Evolutionary conservation across 2,113 vertebrate species (phyloP).

Genomic region (Ornithorhynchus anatinus): DNA sequence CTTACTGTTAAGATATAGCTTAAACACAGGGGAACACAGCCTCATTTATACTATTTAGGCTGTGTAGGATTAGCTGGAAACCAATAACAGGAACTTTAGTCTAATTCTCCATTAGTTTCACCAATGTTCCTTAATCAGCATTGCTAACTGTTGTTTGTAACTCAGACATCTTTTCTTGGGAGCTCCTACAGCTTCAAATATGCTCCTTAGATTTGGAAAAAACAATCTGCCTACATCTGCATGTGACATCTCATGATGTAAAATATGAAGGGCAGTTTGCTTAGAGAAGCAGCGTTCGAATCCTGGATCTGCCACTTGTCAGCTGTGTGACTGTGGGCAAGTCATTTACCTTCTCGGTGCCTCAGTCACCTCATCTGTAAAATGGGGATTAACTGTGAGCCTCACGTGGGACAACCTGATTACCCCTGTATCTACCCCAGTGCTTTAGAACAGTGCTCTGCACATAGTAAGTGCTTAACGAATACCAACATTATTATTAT

Average conservation of each 20-base stretch:
- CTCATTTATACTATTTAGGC: background rate
- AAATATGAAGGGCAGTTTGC: background rate
- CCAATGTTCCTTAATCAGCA: constrained; percentile 26
- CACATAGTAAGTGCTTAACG: too few relatives aligned
- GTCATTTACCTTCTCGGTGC: background rate
- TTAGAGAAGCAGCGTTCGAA: background rate
- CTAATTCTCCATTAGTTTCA: constrained; percentile 50
- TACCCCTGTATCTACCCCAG: too few relatives aligned
- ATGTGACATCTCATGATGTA: background rate
- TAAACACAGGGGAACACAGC: background rate
- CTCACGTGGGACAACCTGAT: too few relatives aligned
- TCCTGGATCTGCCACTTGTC: background rate
- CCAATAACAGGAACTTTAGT: constrained; percentile 22
- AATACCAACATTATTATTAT: too few relatives aligned
- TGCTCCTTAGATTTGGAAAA: too few relatives aligned
- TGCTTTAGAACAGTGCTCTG: too few relatives aligned
- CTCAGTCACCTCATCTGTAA: background rate
- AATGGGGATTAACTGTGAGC: background rate
- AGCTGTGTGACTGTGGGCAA: background rate
- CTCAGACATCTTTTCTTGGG: constrained; percentile 7
- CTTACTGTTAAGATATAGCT: constrained; percentile 12
- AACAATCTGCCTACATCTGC: too few relatives aligned
- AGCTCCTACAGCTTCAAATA: background rate
- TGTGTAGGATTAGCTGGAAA: constrained; percentile 31
- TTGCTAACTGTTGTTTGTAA: background rate